Conservation (phyloP, 2,113 vertebrate genomes). For the Synchiropus splendidus region DNA sequence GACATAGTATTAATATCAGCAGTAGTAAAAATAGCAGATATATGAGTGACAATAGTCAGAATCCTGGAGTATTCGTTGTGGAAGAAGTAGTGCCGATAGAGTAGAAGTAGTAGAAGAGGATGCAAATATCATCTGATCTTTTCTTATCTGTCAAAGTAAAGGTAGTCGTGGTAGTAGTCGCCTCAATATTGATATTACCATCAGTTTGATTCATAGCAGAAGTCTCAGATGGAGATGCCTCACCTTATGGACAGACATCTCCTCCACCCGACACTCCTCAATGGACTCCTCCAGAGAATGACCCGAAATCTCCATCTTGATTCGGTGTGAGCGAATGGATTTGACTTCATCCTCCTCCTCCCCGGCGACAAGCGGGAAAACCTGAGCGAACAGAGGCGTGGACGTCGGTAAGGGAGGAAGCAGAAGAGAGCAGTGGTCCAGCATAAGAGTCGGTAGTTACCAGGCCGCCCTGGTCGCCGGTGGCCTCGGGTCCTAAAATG, state of each 20-base stretch:
- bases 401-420: constrained; percentile 8
- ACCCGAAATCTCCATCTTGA: constrained; percentile 59
- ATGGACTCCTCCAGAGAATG: constrained; percentile 54
- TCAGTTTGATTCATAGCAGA: too few species aligned
- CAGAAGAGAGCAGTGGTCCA: background rate
- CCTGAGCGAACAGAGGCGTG: constrained; percentile 25
- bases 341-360: constrained; percentile 56
- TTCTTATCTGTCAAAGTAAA: too few species aligned
- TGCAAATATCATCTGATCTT: too few species aligned
- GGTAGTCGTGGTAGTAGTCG: background rate
- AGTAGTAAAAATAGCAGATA: too few species aligned
- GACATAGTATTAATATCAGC: too few species aligned
- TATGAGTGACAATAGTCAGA: too few species aligned
- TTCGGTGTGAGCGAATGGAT: constrained; percentile 49
- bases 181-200: too few species aligned
- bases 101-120: too few species aligned
- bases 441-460: constrained; percentile 19
- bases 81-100: too few species aligned
- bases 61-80: too few species aligned
- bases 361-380: constrained; percentile 44
- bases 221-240: too few species aligned
- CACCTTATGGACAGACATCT: constrained; percentile 60
- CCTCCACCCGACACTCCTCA: constrained; percentile 46
- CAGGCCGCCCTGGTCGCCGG: constrained; percentile 39
- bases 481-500: constrained; percentile 38